Conservation (phyloP, 2,888 invertebrate species). For the Stenoptilia bipunctidactyla region DNA sequence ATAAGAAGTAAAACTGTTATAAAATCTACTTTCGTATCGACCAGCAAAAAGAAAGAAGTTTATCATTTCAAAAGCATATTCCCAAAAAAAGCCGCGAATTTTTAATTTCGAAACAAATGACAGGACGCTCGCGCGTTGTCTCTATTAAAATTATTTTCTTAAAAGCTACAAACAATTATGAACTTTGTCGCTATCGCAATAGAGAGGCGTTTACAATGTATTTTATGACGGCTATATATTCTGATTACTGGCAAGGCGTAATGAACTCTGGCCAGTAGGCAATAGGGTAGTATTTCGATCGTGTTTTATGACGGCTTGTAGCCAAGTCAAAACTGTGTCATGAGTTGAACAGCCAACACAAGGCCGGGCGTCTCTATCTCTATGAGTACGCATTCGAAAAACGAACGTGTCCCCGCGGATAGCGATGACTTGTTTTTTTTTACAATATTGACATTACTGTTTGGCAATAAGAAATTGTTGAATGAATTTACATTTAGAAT, state of each 20-base stretch:
- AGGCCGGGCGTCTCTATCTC: slow-evolving; percentile 61
- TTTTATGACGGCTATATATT: background rate
- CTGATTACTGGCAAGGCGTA: background rate
- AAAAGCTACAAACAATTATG: too few species aligned
- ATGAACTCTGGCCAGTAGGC: background rate
- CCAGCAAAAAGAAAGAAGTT: too few species aligned
- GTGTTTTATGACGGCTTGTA: slow-evolving; percentile 41
- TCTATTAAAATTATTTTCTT: slow-evolving; percentile 30
- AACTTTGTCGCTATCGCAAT: too few species aligned
- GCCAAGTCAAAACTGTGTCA: slow-evolving; percentile 69
- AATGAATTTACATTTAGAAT: too few species aligned
- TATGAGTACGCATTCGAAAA: slow-evolving; percentile 56
- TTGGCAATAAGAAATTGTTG: too few species aligned
- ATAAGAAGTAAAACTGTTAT: too few species aligned
- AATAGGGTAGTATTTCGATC: slow-evolving; percentile 33
- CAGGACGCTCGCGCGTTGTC: slow-evolving; percentile 24
- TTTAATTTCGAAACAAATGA: slow-evolving; percentile 53
- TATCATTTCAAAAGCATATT: too few species aligned
- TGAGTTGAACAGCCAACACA: slow-evolving; percentile 59
- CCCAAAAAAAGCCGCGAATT: slow-evolving; percentile 29
- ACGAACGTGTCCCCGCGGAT: slow-evolving; percentile 38
- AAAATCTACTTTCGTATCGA: too few species aligned
- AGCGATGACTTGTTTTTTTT: too few species aligned
- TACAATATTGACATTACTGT: too few species aligned
- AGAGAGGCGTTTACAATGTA: too few species aligned